These are phyloP conservation scores for Rotaria sp. DNA, from an alignment of 2,888 invertebrate species.

Conservation along the genomic window DNA sequence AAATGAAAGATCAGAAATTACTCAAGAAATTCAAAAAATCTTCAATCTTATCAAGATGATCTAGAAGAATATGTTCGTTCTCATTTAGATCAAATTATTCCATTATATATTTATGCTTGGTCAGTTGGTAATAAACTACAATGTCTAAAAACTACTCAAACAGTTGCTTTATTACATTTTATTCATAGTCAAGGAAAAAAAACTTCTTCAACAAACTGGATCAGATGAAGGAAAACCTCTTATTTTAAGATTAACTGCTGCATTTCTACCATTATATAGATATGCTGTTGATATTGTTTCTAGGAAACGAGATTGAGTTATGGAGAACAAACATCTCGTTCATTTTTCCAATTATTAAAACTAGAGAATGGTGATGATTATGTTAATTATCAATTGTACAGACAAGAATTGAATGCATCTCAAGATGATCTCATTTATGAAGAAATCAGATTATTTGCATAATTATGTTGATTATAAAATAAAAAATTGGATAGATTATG, in stretches of 20 bases:
- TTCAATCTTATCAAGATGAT: neutral
- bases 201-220: neutral
- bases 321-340: neutral
- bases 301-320: neutral
- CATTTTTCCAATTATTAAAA: conserved; percentile 13
- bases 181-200: neutral
- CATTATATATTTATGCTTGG: neutral
- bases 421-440: conserved; percentile 9
- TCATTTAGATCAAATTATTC: neutral
- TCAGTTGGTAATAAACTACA: neutral
- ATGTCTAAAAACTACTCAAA: neutral
- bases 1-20: neutral
- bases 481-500: neutral
- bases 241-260: neutral
- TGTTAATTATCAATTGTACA: neutral
- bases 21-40: neutral
- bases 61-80: neutral
- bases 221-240: neutral
- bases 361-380: neutral
- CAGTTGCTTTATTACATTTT: neutral
- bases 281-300: neutral
- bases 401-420: neutral
- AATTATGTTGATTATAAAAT: neutral
- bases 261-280: neutral
- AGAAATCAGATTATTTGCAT: neutral